Evolutionary conservation across 2,888 invertebrate species (phyloP).

Genomic region (Drosophila falleni): DNA sequence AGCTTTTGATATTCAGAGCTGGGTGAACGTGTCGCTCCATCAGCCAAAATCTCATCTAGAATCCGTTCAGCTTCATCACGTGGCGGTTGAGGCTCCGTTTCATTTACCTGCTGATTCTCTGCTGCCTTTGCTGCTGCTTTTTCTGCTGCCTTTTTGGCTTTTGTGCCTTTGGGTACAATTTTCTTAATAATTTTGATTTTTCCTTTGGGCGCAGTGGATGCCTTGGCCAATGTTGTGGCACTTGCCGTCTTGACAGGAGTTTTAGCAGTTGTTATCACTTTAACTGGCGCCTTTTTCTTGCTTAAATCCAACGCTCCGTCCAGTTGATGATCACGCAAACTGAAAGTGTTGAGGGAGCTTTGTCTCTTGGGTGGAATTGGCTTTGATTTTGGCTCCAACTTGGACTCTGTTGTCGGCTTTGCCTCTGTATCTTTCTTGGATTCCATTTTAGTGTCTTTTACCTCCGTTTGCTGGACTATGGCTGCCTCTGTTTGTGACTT

Average conservation of each 20-base stretch:
- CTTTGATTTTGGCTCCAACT: slow-evolving; percentile 33
- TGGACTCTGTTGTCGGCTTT: slow-evolving; percentile 21
- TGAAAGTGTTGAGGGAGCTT: slow-evolving; percentile 72
- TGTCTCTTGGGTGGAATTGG: slow-evolving; percentile 69
- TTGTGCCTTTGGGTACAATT: slow-evolving; percentile 82
- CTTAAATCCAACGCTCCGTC: slow-evolving; percentile 84
- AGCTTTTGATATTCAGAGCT: slow-evolving; percentile 84
- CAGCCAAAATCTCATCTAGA: slow-evolving; percentile 83
- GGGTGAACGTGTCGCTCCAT: slow-evolving; percentile 79
- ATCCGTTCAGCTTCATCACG: slow-evolving; percentile 82
- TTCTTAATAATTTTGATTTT: slow-evolving; percentile 82
- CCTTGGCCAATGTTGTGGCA: slow-evolving; percentile 57
- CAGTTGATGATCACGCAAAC: slow-evolving; percentile 83
- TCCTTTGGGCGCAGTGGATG: slow-evolving; percentile 68
- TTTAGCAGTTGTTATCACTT: slow-evolving; percentile 30
- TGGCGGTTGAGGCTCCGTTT: slow-evolving; percentile 34
- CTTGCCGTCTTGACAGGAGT: slow-evolving; percentile 17
- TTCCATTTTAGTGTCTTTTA: not conserved
- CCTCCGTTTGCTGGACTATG: slow-evolving; percentile 33
- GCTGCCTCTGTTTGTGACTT: slow-evolving; percentile 78
- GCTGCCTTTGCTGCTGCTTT: slow-evolving; percentile 26
- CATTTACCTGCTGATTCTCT: slow-evolving; percentile 15
- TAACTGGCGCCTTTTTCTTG: slow-evolving; percentile 70
- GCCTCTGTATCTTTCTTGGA: slow-evolving; percentile 6
- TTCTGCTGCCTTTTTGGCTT: slow-evolving; percentile 65